Conservation (phyloP, 2,888 invertebrate genomes). For the Tricholauxania praeusta region DNA sequence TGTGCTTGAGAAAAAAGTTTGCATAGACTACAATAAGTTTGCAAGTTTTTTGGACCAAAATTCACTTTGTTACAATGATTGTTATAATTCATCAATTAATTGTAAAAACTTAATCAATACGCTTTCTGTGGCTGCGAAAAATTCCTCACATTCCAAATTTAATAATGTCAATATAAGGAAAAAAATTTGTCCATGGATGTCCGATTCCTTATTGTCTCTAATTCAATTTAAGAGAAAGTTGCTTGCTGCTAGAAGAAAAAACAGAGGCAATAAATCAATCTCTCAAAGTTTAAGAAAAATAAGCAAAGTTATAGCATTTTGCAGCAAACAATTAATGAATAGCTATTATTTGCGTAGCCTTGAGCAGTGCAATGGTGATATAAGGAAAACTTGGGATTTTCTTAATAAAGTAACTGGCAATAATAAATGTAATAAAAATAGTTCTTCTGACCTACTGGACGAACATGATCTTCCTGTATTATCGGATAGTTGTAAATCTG, state of each 20-base stretch:
- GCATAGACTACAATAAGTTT: neutral
- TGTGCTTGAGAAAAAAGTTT: neutral
- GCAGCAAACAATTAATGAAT: constrained; percentile 8
- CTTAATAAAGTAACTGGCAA: neutral
- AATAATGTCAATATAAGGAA: too few relatives aligned
- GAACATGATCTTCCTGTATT: neutral
- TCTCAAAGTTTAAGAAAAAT: constrained; percentile 6
- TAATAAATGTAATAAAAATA: neutral
- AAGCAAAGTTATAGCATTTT: neutral
- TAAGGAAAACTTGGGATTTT: neutral
- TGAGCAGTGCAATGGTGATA: too few relatives aligned
- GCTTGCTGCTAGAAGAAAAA: neutral
- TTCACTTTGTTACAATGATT: neutral
- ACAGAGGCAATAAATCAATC: neutral
- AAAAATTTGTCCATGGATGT: too few relatives aligned
- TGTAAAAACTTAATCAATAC: too few relatives aligned
- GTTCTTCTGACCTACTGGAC: neutral
- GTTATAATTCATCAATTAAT: too few relatives aligned
- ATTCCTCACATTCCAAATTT: too few relatives aligned
- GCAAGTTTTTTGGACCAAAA: constrained; percentile 10
- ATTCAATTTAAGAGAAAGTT: neutral
- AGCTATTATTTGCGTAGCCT: neutral
- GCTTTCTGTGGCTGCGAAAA: too few relatives aligned
- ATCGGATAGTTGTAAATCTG: neutral
- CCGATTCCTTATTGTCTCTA: too few relatives aligned